Conservation (phyloP, 2,113 vertebrate genomes). For the Myiopsitta monachus region DNA sequence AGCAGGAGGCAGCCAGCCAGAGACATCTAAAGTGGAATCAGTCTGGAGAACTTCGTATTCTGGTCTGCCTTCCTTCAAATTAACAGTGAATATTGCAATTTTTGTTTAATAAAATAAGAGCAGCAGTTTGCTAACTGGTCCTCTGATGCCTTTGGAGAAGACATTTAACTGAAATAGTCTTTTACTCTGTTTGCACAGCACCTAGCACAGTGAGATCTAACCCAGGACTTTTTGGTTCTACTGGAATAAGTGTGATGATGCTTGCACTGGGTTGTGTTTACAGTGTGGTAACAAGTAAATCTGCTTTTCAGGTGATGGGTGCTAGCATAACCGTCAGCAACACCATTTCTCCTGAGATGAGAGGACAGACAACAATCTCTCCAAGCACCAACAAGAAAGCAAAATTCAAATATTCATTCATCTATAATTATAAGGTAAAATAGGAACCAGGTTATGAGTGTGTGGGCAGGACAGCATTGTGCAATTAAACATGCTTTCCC, state of each 20-base stretch:
- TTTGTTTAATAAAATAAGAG: not conserved
- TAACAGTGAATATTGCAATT: not conserved
- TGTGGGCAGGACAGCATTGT: not conserved
- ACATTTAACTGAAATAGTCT: not conserved
- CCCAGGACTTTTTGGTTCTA: not conserved
- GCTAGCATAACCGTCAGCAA: not conserved
- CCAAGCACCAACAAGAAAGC: not conserved
- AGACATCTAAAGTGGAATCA: not conserved
- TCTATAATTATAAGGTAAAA: not conserved
- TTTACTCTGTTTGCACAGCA: not conserved
- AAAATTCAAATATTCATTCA: not conserved
- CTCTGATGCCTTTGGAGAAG: not conserved
- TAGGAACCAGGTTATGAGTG: not conserved
- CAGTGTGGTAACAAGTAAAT: not conserved
- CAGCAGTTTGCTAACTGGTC: not conserved
- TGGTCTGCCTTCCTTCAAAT: not conserved
- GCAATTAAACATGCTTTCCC: not conserved
- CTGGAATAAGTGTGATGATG: not conserved
- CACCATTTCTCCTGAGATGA: not conserved
- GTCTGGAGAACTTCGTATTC: not conserved
- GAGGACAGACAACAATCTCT: fast-evolving
- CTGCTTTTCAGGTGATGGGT: not conserved
- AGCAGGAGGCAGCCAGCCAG: not conserved
- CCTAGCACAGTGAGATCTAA: not conserved
- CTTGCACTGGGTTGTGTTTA: not conserved